Percentiles rank a stretch among this genome's conserved stretches.
Conservation (phyloP, 2,797 vertebrate species). For the Anomalospiza imberbis region DNA sequence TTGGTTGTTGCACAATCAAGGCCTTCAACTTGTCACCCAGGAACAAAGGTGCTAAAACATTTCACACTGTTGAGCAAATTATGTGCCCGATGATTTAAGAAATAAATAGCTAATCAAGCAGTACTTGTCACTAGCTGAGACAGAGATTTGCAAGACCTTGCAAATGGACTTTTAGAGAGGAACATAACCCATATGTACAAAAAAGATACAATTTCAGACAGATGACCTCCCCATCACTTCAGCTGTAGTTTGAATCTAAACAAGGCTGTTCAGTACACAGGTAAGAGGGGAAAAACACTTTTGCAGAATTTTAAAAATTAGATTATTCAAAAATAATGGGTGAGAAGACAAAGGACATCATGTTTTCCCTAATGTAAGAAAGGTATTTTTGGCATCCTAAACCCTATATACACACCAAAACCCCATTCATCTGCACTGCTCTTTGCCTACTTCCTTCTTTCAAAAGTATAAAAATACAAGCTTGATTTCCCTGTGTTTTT, state of each 20-base stretch:
- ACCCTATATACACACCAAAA: neutral
- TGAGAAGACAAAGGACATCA: neutral
- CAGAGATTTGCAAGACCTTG: neutral
- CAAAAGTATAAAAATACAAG: neutral
- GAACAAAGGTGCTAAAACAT: neutral
- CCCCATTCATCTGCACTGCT: rapidly evolving
- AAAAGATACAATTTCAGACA: neutral
- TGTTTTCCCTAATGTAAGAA: neutral
- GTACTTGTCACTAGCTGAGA: neutral
- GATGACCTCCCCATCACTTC: neutral
- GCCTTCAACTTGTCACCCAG: neutral
- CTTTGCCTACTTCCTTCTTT: neutral
- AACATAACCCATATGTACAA: neutral
- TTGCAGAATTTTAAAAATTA: neutral
- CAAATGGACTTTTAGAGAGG: neutral
- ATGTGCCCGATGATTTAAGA: neutral
- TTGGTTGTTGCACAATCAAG: neutral
- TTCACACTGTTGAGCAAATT: neutral
- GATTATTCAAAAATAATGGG: neutral
- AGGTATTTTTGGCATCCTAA: neutral
- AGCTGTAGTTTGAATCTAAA: neutral
- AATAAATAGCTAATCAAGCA: neutral
- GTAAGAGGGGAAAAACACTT: neutral
- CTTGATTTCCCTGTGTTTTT: neutral
- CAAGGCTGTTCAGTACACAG: neutral